Evolutionary conservation across 2,888 invertebrate genomes (phyloP).

Genomic region (Horisme vitalbata): DNA sequence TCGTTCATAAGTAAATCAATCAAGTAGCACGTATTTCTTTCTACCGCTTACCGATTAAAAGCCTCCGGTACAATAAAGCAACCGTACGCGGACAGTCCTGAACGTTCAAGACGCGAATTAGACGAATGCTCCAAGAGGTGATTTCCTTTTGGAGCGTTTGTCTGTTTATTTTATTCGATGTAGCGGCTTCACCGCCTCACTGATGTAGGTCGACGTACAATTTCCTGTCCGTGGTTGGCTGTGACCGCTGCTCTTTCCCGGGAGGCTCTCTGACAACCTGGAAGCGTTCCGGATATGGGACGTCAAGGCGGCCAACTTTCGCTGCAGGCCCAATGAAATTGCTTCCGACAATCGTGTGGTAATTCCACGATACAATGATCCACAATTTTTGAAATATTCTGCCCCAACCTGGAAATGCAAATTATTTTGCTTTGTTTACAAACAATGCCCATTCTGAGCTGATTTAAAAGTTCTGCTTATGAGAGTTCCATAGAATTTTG

Average conservation of each 20-base stretch:
- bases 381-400: too few relatives aligned
- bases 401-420: too few relatives aligned
- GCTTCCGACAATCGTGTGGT: slow-evolving; percentile 56
- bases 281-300: slow-evolving; percentile 74
- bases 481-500: too few relatives aligned
- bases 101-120: slow-evolving; percentile 25
- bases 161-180: slow-evolving; percentile 43
- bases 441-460: too few relatives aligned
- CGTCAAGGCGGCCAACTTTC: slow-evolving; percentile 66
- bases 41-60: background rate
- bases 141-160: slow-evolving; percentile 35
- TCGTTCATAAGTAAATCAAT: too few relatives aligned
- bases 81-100: background rate
- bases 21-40: too few relatives aligned
- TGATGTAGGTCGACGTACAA: slow-evolving; percentile 77
- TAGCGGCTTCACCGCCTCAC: slow-evolving; percentile 41
- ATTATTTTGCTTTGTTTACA: too few relatives aligned
- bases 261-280: slow-evolving; percentile 67
- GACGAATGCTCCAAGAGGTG: too few relatives aligned
- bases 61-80: slow-evolving; percentile 1
- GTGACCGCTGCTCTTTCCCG: slow-evolving; percentile 71
- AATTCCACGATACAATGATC: slow-evolving; percentile 21
- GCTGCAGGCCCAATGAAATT: slow-evolving; percentile 58
- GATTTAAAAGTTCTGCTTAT: too few relatives aligned
- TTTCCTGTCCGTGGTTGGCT: slow-evolving; percentile 64